Base-by-base conservation (phyloP, 2,888 invertebrate species). In the Cerceris rybyensis region DNA sequence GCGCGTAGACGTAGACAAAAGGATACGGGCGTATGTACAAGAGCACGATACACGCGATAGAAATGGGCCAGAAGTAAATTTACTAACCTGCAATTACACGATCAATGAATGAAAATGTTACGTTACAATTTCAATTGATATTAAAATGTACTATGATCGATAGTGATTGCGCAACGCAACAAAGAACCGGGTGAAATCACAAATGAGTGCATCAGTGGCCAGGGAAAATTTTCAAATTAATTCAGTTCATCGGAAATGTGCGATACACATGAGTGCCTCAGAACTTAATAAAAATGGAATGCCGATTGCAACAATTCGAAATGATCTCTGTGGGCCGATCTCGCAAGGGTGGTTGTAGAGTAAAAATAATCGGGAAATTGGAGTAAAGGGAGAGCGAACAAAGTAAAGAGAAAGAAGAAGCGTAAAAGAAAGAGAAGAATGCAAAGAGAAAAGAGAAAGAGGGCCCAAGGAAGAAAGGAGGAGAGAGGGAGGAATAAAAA, bases 221-320 rank as follows among this genome's bases (percentile, higher is more conserved):
- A 5, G 52, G 13, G 52, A 52, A 52, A 52, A 52, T 52, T 13
- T 52, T 52, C 69, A 61, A 65, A 77, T 77, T 77, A 75, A 75
- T 74, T 74, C 69, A 68, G 58, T 58, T 63, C 59, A 69, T 63
- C 49, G 60, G 7, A 59, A 42, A 49, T 58, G 41, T 67, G 46
- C 50, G 50, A 68, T 49, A 52, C 69, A 60, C 55, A 17, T 54
- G 58, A 59, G 42, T 57, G 66, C 41, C 49, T 49, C 58, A 17
- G 52, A 16, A 71, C 63, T 72, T 72, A 63, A 80, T 66, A 64
- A 67, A 80, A 69, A 52, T 67, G 50, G 61, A 64, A 50, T 28
- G 64, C n/a, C 6, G 54, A 16, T 63, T 54, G 14, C 57, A 57
- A 59, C 72, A 46, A 50, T 66, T 59, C 17, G 39, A 55, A 69